Base-by-base conservation (phyloP, 1,140 invertebrate species). In the Solenopsis fugax region DNA sequence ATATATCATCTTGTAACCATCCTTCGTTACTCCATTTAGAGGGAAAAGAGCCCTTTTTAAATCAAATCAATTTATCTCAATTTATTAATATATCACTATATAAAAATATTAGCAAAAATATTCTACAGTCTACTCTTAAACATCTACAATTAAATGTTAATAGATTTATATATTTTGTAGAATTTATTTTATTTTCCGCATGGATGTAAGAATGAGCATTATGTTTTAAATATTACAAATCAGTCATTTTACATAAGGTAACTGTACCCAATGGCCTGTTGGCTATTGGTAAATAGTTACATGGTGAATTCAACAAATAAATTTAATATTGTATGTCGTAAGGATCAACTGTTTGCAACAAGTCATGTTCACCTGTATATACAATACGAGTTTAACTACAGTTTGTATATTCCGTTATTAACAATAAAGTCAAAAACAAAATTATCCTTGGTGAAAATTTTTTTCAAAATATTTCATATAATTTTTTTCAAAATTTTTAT, bases 1-100 rank as follows among this genome's bases (percentile, higher is more conserved):
- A 34, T 77, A 89, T 6, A 91, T 48, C 2, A 92, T 58, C 2
- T 13, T 75, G 45, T 89, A 85, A 10, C 91, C 91, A 3, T 92
- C 85, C n/a, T 86, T 89, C 4, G 91, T 91, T 10, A n/a, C 2
- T 3, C 37, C 48, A 0, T 81, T 18, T 5, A 91, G 29, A 18
- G 56, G 29, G 1, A 81, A 10, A 3, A 0, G 0, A 7, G 34
- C 29, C 21, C 90, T 92, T 48, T 78, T 48, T 34, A 34, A 48
- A 9, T n/a, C 3, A 77, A 77, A 48, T 64, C 3, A 45, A 64
- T 62, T 45, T 29, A 41, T 21, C 16, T 77, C 6, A 7, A 62
- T 58, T 62, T 21, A 73, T 52, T 64, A 58, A 45, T 56, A 48
- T 37, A 21, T 37, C 9, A 80, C n/a, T 52, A 45, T 65, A 4